Evolutionary conservation across 2,113 vertebrate genomes (phyloP).

Genomic region (Oriolus oriolus): DNA sequence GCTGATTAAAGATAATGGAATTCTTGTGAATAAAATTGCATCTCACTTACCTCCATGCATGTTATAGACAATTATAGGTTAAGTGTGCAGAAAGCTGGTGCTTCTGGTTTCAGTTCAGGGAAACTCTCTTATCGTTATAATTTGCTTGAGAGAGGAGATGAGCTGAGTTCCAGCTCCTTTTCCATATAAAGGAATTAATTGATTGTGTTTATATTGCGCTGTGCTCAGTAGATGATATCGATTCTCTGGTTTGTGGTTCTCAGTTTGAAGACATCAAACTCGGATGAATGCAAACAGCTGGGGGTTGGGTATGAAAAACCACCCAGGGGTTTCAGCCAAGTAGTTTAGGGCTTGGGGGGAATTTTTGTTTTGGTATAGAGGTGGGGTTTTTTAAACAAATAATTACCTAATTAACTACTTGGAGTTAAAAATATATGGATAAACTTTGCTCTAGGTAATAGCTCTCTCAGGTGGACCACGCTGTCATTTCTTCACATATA

Average conservation of each 20-base stretch:
- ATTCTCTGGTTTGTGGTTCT: conserved; percentile 5
- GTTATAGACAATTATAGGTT: neutral
- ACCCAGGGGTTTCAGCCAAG: neutral
- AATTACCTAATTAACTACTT: neutral
- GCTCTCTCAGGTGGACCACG: neutral
- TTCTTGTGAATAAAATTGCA: neutral
- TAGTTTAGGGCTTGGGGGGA: neutral
- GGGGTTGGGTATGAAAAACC: neutral
- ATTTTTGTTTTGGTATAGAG: neutral
- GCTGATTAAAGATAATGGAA: neutral
- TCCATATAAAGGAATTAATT: conserved; percentile 36
- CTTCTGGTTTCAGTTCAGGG: neutral
- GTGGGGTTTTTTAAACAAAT: neutral
- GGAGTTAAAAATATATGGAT: neutral
- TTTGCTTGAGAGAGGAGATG: neutral
- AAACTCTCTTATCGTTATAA: neutral
- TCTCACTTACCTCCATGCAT: neutral
- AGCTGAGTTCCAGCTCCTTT: conserved; percentile 9
- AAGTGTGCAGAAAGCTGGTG: neutral
- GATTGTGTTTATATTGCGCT: neutral
- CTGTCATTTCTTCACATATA: neutral
- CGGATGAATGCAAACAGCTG: neutral
- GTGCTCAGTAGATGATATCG: neutral
- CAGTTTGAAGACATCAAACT: neutral
- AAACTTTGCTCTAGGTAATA: neutral